A percentile compares a stretch with the other conserved stretches of the same genome.
Conservation (phyloP, 2,797 vertebrate species). For the Enteromius anoplus region DNA sequence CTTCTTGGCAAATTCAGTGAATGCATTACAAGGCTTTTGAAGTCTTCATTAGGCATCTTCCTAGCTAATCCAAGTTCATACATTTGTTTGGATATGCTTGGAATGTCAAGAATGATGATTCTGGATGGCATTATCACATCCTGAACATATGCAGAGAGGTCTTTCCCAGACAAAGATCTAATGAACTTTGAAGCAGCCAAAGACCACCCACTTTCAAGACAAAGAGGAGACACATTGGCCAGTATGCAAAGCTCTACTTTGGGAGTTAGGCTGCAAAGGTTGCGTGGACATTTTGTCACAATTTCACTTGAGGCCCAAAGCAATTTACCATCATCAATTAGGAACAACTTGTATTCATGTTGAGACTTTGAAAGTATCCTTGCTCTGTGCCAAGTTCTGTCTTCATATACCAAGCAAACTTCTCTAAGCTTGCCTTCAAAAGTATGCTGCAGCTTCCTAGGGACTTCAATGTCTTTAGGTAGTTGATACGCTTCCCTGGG, state of each 20-base stretch:
- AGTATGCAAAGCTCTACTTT: slow-evolving; percentile 86
- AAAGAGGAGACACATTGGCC: slow-evolving; percentile 77
- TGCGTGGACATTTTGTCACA: slow-evolving; percentile 77
- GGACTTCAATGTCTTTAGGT: slow-evolving; percentile 77
- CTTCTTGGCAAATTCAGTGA: slow-evolving; percentile 61
- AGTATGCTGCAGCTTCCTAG: slow-evolving; percentile 62
- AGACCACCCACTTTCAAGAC: slow-evolving; percentile 77
- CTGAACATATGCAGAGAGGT: slow-evolving; percentile 78
- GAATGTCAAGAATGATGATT: slow-evolving; percentile 82
- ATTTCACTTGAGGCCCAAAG: slow-evolving; percentile 57
- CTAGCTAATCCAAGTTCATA: slow-evolving; percentile 82
- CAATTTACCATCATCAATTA: slow-evolving; percentile 85
- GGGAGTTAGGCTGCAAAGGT: slow-evolving; percentile 80
- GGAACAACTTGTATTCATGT: slow-evolving; percentile 78
- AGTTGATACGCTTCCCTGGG: slow-evolving; percentile 62
- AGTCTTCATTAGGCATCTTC: slow-evolving; percentile 67
- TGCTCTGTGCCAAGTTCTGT: slow-evolving; percentile 79
- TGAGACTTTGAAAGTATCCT: slow-evolving; percentile 78
- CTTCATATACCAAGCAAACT: slow-evolving; percentile 81
- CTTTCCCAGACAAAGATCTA: slow-evolving; percentile 76
- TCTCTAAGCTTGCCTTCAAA: slow-evolving; percentile 74
- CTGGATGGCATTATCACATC: slow-evolving; percentile 78
- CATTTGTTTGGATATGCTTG: slow-evolving; percentile 81
- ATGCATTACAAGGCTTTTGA: slow-evolving; percentile 68
- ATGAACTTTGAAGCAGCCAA: slow-evolving; percentile 80